Conservation (phyloP, 1,140 invertebrate genomes). For the Copidosoma floridanum region DNA sequence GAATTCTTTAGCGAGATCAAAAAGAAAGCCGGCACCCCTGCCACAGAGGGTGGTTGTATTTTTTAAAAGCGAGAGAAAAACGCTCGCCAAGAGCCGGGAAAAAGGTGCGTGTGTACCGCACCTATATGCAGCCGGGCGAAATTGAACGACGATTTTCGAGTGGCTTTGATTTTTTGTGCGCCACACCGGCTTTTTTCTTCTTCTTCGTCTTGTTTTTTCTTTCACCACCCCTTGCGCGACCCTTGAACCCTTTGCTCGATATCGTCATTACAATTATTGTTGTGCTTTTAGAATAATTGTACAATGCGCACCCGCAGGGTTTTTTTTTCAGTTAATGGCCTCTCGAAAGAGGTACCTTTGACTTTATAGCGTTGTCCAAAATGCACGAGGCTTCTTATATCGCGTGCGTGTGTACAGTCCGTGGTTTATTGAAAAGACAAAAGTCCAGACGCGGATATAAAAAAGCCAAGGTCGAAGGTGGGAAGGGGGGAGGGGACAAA, state of each 20-base stretch:
- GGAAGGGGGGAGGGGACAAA: too few species aligned
- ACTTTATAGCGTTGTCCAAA: neutral
- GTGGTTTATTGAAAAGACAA: neutral
- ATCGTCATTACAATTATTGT: too few species aligned
- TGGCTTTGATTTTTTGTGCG: constrained; percentile 29
- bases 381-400: neutral
- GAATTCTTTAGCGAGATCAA: constrained; percentile 50
- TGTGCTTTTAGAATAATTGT: too few species aligned
- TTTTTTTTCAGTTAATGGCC: neutral
- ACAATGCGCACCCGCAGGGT: too few species aligned
- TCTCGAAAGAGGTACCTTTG: neutral
- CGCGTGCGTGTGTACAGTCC: neutral
- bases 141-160: constrained; percentile 44
- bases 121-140: constrained; percentile 26
- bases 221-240: constrained; percentile 10
- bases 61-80: constrained; percentile 23
- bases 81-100: neutral
- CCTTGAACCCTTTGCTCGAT: constrained; percentile 16
- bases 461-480: neutral
- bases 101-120: neutral
- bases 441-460: neutral
- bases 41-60: constrained; percentile 31
- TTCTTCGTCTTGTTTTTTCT: constrained; percentile 37
- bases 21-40: constrained; percentile 38
- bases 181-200: constrained; percentile 5